These are phyloP conservation scores for Struthidea cinerea DNA, from an alignment of 2,113 vertebrate genomes.

Conservation along the genomic window DNA sequence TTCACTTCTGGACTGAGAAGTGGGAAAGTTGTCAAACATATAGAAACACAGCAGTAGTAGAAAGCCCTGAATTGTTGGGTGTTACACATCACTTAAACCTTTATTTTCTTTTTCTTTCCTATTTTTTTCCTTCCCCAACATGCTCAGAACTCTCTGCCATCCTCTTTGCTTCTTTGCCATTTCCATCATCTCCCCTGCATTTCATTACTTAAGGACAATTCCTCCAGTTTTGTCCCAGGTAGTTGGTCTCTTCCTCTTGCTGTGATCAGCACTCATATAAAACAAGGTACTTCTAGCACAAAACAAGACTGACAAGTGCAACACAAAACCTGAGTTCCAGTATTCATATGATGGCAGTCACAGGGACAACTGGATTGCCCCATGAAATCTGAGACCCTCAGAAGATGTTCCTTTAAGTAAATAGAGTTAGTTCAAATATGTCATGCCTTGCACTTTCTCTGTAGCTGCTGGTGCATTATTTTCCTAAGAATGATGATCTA, in stretches of 20 bases:
- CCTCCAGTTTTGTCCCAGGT: neutral
- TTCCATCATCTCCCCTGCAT: neutral
- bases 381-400: slow-evolving; percentile 31
- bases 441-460: slow-evolving; percentile 44
- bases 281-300: neutral
- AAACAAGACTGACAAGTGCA: neutral
- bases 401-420: slow-evolving; percentile 61
- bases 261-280: neutral
- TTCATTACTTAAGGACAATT: neutral
- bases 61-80: neutral
- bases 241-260: neutral
- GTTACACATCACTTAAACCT: neutral
- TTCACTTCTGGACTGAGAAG: neutral
- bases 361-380: slow-evolving; percentile 1
- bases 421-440: slow-evolving; percentile 60
- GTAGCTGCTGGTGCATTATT: slow-evolving; percentile 48
- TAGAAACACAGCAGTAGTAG: neutral
- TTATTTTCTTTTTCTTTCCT: neutral
- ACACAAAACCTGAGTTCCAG: neutral
- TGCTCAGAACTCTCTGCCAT: neutral
- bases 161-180: neutral
- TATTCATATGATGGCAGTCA: neutral
- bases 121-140: neutral
- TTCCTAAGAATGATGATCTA: slow-evolving; percentile 65
- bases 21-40: neutral